Base-by-base conservation (phyloP, 2,113 vertebrate genomes). In the Acrocephalus arundinaceus region DNA sequence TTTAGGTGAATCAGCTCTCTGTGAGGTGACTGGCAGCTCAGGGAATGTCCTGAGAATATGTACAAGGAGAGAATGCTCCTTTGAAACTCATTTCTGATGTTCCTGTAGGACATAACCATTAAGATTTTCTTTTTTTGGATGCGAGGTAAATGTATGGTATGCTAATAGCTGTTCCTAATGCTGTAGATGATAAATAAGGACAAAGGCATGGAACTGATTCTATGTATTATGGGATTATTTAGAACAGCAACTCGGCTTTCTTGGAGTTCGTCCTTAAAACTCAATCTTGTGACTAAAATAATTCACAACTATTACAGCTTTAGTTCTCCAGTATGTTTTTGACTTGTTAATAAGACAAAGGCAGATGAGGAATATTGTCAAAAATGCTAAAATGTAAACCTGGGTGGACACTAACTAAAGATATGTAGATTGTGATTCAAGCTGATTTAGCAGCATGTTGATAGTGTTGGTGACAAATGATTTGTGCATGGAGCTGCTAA, bases 361-460 rank as follows among this genome's bases (percentile, higher is more conserved):
- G 58, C 79, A 90, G 30, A 43, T 89, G 41, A 91, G 59, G 31
- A 86, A 62, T 90, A 86, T 92, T 93, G 88, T 80, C 55, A 83
- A n/a, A 90, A 92, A 74, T 58, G 51, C 55, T 54, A 23, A 87
- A 93, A 87, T 83, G 41, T 20, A 10, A 77, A 66, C 66, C 58
- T 90, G 75, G 49, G 71, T 93, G 85, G 71, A 73, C 88, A 5
- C 87, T 85, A 87, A 89, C 78, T 89, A 94, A 89, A 91, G 67
- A 85, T 58, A 30, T 17, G 30, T 82, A 79, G 78, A 57, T 93
- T 87, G 81, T 61, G 74, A 89, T 81, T 91, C 41, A 57, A 82
- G 28, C 79, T 37, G 33, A 11, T 72, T 33, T 89, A 85, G 67
- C 85, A 88, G 45, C 52, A 23, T 65, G 74, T 49, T 87, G 89